Evolutionary conservation across 2,797 vertebrate genomes (phyloP).

Genomic region (Dendrocincla fuliginosa): DNA sequence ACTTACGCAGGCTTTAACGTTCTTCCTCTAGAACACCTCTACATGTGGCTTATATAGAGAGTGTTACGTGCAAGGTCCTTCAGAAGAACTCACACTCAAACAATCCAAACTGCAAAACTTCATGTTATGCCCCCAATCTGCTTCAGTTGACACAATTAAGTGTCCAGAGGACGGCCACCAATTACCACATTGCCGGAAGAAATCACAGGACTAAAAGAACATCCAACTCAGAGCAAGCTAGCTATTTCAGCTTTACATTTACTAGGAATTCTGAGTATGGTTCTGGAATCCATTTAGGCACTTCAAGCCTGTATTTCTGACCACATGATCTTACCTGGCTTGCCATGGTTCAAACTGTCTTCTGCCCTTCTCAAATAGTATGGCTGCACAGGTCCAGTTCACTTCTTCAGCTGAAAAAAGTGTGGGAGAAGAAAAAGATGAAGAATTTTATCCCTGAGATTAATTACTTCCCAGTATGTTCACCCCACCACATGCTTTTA

Average conservation of each 20-base stretch:
- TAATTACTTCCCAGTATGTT: neutral
- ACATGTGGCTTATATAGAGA: constrained; percentile 1
- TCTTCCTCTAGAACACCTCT: constrained; percentile 61
- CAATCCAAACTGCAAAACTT: constrained; percentile 19
- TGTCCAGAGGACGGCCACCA: constrained; percentile 37
- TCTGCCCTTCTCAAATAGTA: neutral
- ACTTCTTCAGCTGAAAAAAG: constrained; percentile 8
- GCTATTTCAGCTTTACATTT: constrained; percentile 55
- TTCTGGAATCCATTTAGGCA: constrained; percentile 30
- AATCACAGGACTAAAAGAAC: neutral
- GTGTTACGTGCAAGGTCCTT: constrained; percentile 32
- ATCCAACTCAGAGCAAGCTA: constrained; percentile 45
- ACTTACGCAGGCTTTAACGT: constrained; percentile 69
- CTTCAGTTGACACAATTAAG: neutral
- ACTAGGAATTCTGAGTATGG: constrained; percentile 29
- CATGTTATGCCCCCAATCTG: neutral
- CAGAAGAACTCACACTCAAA: constrained; percentile 41
- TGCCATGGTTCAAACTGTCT: constrained; percentile 48
- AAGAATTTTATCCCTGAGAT: neutral
- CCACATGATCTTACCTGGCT: constrained; percentile 65
- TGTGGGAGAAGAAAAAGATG: neutral
- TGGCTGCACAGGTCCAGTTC: neutral
- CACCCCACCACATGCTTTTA: neutral
- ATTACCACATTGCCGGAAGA: neutral
- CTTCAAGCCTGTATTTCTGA: constrained; percentile 31